Base-by-base conservation (phyloP, 2,888 invertebrate species). In the Caenorhabditis imperialis region DNA sequence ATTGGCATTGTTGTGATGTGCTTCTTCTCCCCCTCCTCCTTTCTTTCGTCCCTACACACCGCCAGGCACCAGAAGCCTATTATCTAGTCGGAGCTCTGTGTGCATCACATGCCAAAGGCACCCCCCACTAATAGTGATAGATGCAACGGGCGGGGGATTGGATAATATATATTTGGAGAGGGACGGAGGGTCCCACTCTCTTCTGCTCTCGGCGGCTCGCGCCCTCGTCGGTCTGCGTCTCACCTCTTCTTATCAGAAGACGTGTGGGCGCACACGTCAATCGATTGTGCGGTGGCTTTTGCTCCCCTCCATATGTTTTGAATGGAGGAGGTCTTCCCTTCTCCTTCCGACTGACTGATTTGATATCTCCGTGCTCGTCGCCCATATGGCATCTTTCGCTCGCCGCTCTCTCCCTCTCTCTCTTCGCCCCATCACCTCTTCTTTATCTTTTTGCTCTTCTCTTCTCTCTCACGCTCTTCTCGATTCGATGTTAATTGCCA, bases 301-400 rank as follows among this genome's bases (percentile, higher is more conserved):
- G 14, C 48, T 37, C n/a, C 45, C 12, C 62, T 42, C 47, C 63
- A 63, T 47, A 54, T 63, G 63, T 63, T 63, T 54, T 63, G 63
- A 63, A 63, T 63, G 42, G 54, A 42, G 8, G 14, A 10, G 12
- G 12, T 20, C 30, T 16, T 18, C 54, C 18, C 48, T n/a, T 42
- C 18, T 27, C 18, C 65, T 65, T 67, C 70, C 70, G 60, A 47
- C 60, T 61, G 70, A 70, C 60, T 70, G 70, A 70, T 70, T 70
- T 70, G 70, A 70, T 70, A 70, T 70, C 61, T 58, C 54, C 42
- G 27, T 53, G 18, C 20, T 6, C 35, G 27, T 22, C 51, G 22
- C 38, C 47, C 33, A 16, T n/a, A n/a, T 35, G 18, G 20, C 30
- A 27, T 30, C 44, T 18, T 45, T 18, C 33, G 25, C 16, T 27